Evolutionary conservation across 2,888 invertebrate genomes (phyloP), one percentile per base, ranked within the genome.

Genomic region (Sicus ferrugineus): DNA sequence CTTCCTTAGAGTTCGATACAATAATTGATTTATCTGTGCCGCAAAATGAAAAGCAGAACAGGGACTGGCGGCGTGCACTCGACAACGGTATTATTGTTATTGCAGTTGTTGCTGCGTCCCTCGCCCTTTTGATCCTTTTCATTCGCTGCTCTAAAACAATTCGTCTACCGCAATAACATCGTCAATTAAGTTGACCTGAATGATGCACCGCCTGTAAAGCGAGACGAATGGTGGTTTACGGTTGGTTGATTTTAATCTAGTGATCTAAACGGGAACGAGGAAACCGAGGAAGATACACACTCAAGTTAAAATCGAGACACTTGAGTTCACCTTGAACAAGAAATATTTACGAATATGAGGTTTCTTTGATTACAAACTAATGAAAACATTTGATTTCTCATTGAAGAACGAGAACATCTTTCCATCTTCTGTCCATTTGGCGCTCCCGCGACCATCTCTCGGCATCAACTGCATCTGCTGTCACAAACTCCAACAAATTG

Each of bases 171-270:
- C 74, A 75, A 73, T 75, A 75, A 75, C 73, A 75, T 75, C 76
- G 75, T 74, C 74, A 75, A 76, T 75, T 75, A 74, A 76, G 75
- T 76, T 76, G 75, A 75, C 75, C 74, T 72, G 74, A 74, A 74
- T 73, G 71, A 73, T 72, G 71, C 73, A 72, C 73, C 73, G 73
- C 72, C 73, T 71, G 58, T 67, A 70, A 58, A n/a, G 26, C 28
- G 46, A 62, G 26, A 26, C 46, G 26, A 26, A 67, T 68, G 70
- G 70, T 21, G 34, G 42, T 23, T 28, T 31, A 16, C 26, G 4
- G 6, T 16, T 56, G 23, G 21, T 56, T 16, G 56, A 14, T 38
- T 38, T 38, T 38, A 38, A 14, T 7, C 9, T 38, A 38, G 38
- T 38, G 9, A 9, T 38, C 14, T 38, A 38, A 9, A 14, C 9